phyloP scores from a whole-genome alignment of 2,113 vertebrate species.

The Pedionomus torquatus region DNA sequence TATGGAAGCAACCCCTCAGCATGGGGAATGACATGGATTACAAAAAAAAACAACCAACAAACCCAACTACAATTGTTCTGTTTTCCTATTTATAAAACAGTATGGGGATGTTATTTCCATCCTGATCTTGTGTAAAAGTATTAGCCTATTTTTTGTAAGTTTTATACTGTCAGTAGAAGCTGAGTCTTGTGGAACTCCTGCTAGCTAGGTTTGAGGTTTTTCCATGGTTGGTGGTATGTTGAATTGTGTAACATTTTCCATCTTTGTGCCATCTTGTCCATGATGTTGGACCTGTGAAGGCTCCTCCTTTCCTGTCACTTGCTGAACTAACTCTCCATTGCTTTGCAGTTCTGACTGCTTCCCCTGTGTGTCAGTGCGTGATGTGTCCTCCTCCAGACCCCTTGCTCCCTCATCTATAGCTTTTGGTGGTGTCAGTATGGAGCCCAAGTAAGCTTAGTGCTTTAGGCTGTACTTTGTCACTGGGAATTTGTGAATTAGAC shows the following conservation, averaged over 20 bases:
- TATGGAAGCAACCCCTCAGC: neutral
- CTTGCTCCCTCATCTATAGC: too few species aligned
- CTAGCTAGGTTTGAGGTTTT: neutral
- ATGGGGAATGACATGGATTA: neutral
- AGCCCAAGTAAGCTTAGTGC: neutral
- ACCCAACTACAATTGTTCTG: neutral
- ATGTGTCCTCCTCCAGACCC: neutral
- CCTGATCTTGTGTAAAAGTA: neutral
- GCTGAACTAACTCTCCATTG: neutral
- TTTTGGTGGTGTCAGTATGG: accelerated
- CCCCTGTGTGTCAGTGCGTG: accelerated
- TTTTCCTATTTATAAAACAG: neutral
- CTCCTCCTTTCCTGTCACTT: neutral
- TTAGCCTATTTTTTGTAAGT: neutral
- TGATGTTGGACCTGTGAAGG: neutral
- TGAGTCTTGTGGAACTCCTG: neutral
- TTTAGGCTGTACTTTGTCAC: neutral
- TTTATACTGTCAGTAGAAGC: neutral
- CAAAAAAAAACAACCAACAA: too few species aligned
- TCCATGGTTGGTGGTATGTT: neutral
- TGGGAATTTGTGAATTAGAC: neutral
- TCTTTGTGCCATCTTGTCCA: neutral
- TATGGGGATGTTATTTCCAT: neutral
- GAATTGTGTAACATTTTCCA: neutral
- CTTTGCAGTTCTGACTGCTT: neutral